phyloP scores from a whole-genome alignment of 2,113 vertebrate species.

The Seriola dumerili region DNA sequence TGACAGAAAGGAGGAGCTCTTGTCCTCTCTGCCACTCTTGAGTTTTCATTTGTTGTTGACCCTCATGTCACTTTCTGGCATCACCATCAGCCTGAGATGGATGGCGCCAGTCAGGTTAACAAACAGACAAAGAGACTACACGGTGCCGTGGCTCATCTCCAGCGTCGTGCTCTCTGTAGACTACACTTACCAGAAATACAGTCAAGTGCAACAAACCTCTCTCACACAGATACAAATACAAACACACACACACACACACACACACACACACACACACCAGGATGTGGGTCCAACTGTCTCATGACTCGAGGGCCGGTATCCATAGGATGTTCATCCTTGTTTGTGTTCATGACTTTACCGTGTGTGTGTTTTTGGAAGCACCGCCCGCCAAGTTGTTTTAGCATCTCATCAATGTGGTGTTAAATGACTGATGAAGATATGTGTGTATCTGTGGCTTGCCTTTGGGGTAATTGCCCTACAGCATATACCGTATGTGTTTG shows the following conservation, averaged over 20 bases:
- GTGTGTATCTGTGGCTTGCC: slow-evolving; percentile 26
- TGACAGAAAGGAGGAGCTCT: slow-evolving; percentile 28
- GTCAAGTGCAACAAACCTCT: slow-evolving; percentile 25
- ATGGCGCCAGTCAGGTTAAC: neutral
- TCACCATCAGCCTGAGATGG: slow-evolving; percentile 21
- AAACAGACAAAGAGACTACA: slow-evolving; percentile 30
- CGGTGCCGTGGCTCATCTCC: slow-evolving; percentile 1
- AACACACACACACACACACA: slow-evolving; percentile 27
- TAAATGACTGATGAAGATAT: slow-evolving; percentile 25
- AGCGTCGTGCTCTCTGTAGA: neutral
- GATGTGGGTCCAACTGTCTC: slow-evolving; percentile 78
- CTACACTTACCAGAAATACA: slow-evolving; percentile 34
- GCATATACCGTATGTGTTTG: slow-evolving; percentile 1
- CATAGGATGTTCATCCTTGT: slow-evolving; percentile 85
- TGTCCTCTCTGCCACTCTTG: neutral
- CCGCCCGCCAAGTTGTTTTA: slow-evolving; percentile 58
- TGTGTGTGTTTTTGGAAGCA: slow-evolving; percentile 62
- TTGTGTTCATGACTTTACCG: slow-evolving; percentile 52
- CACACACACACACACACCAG: slow-evolving; percentile 65
- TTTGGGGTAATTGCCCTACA: slow-evolving; percentile 31
- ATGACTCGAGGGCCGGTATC: slow-evolving; percentile 67
- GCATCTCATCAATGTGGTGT: slow-evolving; percentile 36
- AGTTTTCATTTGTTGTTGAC: neutral
- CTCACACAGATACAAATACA: neutral
- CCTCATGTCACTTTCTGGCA: neutral